phyloP scores from a whole-genome alignment of 2,113 vertebrate species.

The Cavia aperea region DNA sequence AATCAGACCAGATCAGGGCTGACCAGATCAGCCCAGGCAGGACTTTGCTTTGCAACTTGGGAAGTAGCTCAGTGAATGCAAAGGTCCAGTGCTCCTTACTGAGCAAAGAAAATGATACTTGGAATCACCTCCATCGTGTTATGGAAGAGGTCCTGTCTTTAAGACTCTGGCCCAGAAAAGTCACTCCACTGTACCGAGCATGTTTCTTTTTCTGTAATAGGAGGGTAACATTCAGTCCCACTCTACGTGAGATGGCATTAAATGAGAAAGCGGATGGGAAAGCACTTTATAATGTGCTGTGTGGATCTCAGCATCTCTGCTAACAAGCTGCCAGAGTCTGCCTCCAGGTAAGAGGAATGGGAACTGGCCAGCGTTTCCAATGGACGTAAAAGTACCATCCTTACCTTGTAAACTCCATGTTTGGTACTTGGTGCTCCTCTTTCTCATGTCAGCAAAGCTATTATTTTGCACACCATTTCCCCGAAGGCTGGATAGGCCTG shows the following conservation, averaged over 20 bases:
- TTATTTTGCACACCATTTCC: conserved; percentile 33
- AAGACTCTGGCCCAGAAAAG: background rate
- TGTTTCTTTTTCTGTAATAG: background rate
- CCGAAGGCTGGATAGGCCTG: background rate
- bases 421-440: background rate
- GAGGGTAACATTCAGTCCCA: background rate
- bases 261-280: background rate
- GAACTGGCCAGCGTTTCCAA: background rate
- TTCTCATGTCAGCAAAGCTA: conserved; percentile 13
- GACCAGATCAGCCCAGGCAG: background rate
- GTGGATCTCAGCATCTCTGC: background rate
- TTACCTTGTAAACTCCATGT: background rate
- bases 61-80: background rate
- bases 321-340: background rate
- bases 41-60: background rate
- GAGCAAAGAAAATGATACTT: background rate
- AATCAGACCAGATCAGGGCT: background rate
- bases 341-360: background rate
- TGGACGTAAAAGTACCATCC: background rate
- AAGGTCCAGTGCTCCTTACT: background rate
- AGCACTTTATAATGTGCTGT: background rate
- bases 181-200: background rate
- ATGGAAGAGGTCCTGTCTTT: background rate
- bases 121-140: background rate
- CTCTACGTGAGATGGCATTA: background rate